Percentiles rank a stretch among this genome's conserved stretches.
Evolutionary conservation across 2,113 vertebrate genomes (phyloP).

Genomic region (Vireo altiloquus): DNA sequence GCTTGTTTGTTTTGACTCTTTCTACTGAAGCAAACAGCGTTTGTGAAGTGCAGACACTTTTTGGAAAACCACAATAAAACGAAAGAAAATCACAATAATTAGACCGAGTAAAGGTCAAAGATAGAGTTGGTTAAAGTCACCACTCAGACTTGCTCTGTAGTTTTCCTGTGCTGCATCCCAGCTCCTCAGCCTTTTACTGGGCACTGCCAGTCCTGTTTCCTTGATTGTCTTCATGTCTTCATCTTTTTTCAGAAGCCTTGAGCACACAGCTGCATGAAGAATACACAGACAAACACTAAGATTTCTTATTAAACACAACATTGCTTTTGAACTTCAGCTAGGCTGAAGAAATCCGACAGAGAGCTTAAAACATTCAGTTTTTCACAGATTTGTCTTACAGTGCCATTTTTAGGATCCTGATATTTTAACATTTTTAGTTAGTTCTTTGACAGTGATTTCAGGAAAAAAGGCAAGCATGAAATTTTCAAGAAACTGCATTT

Average conservation of each 20-base stretch:
- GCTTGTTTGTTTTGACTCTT: constrained; percentile 42
- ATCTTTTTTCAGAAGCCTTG: background rate
- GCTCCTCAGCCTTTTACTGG: background rate
- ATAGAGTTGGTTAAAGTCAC: background rate
- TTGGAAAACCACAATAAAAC: constrained; percentile 47
- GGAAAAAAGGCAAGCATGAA: background rate
- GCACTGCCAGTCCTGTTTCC: background rate
- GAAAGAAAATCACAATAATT: constrained; percentile 59
- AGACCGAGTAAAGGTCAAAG: constrained; percentile 31
- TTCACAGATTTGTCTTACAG: background rate
- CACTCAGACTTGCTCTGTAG: background rate
- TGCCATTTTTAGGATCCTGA: background rate
- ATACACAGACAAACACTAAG: background rate
- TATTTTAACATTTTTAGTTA: background rate
- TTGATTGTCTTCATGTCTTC: background rate
- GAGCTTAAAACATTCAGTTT: background rate
- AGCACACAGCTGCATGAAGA: background rate
- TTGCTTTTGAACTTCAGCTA: background rate
- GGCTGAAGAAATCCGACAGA: background rate
- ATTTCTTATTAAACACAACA: background rate
- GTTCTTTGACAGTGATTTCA: background rate
- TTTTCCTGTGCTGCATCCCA: constrained; percentile 15
- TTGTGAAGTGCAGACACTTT: constrained; percentile 14
- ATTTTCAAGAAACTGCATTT: background rate
- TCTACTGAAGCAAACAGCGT: constrained; percentile 1